These are phyloP conservation scores for Bicyclus anynana DNA, from an alignment of 1,140 invertebrate genomes.

Conservation along the genomic window DNA sequence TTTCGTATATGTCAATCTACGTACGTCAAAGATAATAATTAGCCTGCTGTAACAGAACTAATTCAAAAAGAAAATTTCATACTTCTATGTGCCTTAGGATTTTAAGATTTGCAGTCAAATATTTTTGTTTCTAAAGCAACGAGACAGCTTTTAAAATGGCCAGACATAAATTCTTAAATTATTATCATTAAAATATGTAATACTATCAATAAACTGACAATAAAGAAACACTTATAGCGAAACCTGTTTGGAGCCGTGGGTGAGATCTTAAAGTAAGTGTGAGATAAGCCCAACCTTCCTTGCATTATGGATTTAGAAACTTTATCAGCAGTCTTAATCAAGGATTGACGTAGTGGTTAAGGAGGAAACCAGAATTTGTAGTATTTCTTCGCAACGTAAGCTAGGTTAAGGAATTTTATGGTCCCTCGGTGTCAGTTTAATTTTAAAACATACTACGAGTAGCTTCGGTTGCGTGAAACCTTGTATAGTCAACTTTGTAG, in stretches of 20 bases:
- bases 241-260: constrained; percentile 16
- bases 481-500: too few relatives aligned
- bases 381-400: constrained; percentile 9
- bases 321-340: constrained; percentile 29
- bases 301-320: constrained; percentile 31
- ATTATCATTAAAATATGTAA: neutral
- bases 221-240: constrained; percentile 15
- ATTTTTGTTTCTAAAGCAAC: too few relatives aligned
- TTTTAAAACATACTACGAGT: too few relatives aligned
- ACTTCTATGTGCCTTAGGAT: too few relatives aligned
- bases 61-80: too few relatives aligned
- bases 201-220: constrained; percentile 15
- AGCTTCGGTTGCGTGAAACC: too few relatives aligned
- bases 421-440: neutral
- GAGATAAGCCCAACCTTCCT: constrained; percentile 26
- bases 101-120: too few relatives aligned
- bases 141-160: too few relatives aligned
- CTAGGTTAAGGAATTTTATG: neutral
- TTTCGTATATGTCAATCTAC: too few relatives aligned
- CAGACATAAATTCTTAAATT: neutral
- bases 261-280: constrained; percentile 26
- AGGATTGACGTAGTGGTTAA: constrained; percentile 26
- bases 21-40: too few relatives aligned
- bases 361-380: constrained; percentile 12
- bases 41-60: too few relatives aligned